phyloP scores from a whole-genome alignment of 2,113 vertebrate species.

The Natator depressus region DNA sequence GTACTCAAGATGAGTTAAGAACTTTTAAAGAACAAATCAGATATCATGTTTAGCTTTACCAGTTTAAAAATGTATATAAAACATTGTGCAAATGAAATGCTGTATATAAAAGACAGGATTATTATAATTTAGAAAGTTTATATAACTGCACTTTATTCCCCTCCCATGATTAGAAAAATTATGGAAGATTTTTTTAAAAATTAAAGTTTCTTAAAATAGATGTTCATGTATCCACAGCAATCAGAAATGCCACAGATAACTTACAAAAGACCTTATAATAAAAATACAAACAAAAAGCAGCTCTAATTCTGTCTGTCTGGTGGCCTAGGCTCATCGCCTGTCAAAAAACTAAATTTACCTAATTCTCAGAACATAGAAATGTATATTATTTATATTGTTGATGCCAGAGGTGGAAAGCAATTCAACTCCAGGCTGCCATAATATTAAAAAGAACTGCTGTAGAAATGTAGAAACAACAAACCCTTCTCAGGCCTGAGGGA shows the following conservation, averaged over 20 bases:
- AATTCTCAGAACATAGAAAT: slow-evolving; percentile 59
- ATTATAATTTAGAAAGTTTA: not conserved
- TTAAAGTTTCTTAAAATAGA: not conserved
- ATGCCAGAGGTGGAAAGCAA: slow-evolving; percentile 65
- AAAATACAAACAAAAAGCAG: not conserved
- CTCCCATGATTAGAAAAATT: not conserved
- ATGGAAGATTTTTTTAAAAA: not conserved
- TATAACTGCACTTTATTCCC: not conserved
- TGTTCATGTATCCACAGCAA: slow-evolving; percentile 6
- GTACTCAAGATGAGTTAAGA: not conserved
- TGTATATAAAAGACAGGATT: not conserved
- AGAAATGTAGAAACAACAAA: slow-evolving; percentile 72
- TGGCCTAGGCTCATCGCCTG: slow-evolving; percentile 56
- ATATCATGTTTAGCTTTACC: not conserved
- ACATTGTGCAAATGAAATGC: not conserved
- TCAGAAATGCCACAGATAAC: not conserved
- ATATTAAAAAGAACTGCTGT: slow-evolving; percentile 70
- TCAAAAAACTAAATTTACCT: slow-evolving; percentile 61
- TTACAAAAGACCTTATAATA: not conserved
- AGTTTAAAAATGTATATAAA: not conserved
- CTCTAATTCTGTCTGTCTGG: slow-evolving; percentile 24
- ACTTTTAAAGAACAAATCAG: not conserved
- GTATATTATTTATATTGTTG: slow-evolving; percentile 71
- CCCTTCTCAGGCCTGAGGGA: slow-evolving; percentile 58
- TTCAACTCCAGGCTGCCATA: slow-evolving; percentile 66